Base-by-base conservation (phyloP, 2,888 invertebrate genomes). In the Dolichomitus sp. region DNA sequence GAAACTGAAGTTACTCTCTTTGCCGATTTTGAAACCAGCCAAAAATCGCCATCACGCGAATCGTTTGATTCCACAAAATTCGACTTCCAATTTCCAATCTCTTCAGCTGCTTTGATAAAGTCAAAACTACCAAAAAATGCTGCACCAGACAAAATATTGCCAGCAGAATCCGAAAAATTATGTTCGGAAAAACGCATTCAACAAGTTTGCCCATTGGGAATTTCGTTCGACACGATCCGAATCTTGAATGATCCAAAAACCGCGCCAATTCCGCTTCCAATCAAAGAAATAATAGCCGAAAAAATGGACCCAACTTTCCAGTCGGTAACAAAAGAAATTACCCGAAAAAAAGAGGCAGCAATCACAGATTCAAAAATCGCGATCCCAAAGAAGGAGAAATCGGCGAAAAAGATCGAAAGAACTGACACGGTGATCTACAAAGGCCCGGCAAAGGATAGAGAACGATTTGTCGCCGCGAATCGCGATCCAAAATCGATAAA, bases 391-490 rank as follows among this genome's bases (percentile, higher is more conserved):
- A 84, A 82, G 40, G 84, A 74, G 33, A 88, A 88, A 70, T 69
- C 81, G 0, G 68, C 85, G 1, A 87, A 87, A 5, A 89, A 84
- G 69, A 88, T 92, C 5, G 88, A 87, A 50, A 86, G 91, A 37
- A 90, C 88, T 6, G 90, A 90, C 63, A 92, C 92, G 0, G 92
- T 92, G 12, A 91, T 91, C 50, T 92, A 92, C 61, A 91, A 90
- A 73, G 91, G 90, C 11, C 89, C 89, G 1, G 74, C 80, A 4
- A 89, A 86, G 33, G 83, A 83, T 19, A 77, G 76, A 37, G 83
- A 83, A 2, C 81, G 74, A 27, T 12, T 63, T 11, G 37, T 33
- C 1, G 3, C 33, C 9, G 9, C 33, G 12, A 69, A 40, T 61
- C 75, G 63, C 45, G 72, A 57, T 17, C 17, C 0, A 59, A 33